Percentiles rank a stretch among this genome's conserved stretches.
phyloP scores from a whole-genome alignment of 2,797 vertebrate genomes.

The Danio aesculapii region DNA sequence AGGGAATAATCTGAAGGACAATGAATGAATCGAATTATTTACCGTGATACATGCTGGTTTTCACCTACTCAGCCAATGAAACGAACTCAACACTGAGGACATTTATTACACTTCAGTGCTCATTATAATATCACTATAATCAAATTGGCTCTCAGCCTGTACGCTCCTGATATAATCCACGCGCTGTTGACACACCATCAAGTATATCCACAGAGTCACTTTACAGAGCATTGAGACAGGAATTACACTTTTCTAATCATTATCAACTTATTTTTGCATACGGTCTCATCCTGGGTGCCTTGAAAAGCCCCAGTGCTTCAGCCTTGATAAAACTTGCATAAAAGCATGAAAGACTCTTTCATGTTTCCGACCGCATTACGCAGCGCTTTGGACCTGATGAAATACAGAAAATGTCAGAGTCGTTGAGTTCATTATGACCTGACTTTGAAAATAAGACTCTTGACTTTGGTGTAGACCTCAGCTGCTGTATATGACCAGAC shows the following conservation, averaged over 20 bases:
- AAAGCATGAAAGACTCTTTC: constrained; percentile 51
- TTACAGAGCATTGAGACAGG: constrained; percentile 28
- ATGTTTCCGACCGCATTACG: constrained; percentile 45
- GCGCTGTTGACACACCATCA: constrained; percentile 20
- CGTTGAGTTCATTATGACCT: constrained; percentile 46
- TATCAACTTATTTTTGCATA: constrained; percentile 36
- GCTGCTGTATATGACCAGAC: background rate
- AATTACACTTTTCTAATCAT: constrained; percentile 26
- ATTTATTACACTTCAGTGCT: background rate
- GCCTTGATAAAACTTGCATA: constrained; percentile 50
- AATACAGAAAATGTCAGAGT: constrained; percentile 40
- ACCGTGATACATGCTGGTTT: constrained; percentile 2
- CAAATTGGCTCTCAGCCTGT: background rate
- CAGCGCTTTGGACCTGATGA: constrained; percentile 39
- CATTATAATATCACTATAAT: constrained; percentile 14
- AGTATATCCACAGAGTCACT: constrained; percentile 31
- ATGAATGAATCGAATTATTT: background rate
- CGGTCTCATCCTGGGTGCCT: constrained; percentile 17
- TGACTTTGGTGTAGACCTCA: constrained; percentile 21
- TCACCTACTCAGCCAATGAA: constrained; percentile 1
- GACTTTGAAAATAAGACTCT: constrained; percentile 40
- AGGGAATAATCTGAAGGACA: too few relatives aligned
- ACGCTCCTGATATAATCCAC: background rate
- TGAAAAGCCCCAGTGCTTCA: constrained; percentile 47
- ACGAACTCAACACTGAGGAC: background rate